These are phyloP conservation scores for Stichopus horrens DNA, from an alignment of 53 echinoderm and acorn worm species.

Conservation along the genomic window DNA sequence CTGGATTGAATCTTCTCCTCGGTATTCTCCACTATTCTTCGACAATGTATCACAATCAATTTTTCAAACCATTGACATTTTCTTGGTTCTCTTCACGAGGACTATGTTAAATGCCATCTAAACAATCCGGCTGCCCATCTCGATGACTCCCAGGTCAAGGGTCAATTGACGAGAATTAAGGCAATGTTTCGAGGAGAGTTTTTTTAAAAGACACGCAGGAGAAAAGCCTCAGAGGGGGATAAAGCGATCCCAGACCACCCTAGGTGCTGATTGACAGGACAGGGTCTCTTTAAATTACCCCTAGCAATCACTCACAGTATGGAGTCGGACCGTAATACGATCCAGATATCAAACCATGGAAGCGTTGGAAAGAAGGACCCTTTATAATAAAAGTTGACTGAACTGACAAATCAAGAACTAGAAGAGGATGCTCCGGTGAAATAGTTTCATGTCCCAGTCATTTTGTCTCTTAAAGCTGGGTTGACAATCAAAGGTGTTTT, in stretches of 20 bases:
- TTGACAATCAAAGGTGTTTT: too few species aligned
- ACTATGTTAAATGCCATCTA: conserved; percentile 20
- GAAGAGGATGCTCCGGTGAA: neutral
- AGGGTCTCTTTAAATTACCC: conserved; percentile 29
- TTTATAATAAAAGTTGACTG: neutral
- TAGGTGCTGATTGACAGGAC: conserved; percentile 22
- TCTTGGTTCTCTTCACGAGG: neutral
- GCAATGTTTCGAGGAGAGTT: neutral
- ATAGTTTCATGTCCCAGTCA: neutral
- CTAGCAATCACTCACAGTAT: conserved; percentile 14
- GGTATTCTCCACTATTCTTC: neutral
- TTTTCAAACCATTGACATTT: neutral
- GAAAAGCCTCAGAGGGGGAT: conserved; percentile 22
- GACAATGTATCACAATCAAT: conserved; percentile 42
- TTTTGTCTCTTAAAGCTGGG: too few species aligned
- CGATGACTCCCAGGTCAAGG: neutral
- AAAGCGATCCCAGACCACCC: conserved; percentile 33
- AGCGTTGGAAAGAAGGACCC: neutral
- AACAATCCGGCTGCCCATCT: neutral
- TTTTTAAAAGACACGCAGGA: neutral
- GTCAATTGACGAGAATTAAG: conserved; percentile 28
- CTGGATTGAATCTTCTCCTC: conserved; percentile 20
- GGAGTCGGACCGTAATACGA: neutral
- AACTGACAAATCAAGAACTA: neutral
- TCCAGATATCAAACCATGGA: neutral